A percentile compares a stretch with the other conserved stretches of the same genome.
These are phyloP conservation scores for Limnephilus auricula DNA, from an alignment of 2,888 invertebrate species.

Conservation along the genomic window DNA sequence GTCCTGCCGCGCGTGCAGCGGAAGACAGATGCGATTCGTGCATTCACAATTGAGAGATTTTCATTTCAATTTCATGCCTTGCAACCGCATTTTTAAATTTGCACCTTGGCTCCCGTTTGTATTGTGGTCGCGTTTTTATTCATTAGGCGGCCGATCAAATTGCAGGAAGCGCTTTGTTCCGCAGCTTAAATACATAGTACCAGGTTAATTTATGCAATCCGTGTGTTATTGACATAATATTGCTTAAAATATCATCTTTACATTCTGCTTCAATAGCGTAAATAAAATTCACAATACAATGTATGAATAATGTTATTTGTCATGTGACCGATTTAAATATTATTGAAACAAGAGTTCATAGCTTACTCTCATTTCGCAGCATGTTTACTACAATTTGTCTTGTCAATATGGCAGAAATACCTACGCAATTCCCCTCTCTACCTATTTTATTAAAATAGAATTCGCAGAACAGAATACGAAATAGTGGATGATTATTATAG, in stretches of 20 bases:
- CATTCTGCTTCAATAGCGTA: background rate
- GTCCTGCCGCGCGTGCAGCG: constrained; percentile 26
- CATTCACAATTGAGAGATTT: constrained; percentile 29
- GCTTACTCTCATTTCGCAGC: background rate
- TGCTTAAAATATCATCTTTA: background rate
- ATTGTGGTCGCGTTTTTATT: constrained; percentile 25
- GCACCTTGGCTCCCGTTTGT: constrained; percentile 19
- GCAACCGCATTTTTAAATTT: constrained; percentile 37
- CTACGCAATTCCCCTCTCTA: background rate
- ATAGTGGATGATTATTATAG: background rate
- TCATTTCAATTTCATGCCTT: constrained; percentile 7
- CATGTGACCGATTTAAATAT: background rate
- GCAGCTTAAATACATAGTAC: background rate
- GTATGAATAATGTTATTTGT: background rate
- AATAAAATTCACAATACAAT: background rate
- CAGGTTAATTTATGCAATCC: constrained; percentile 9
- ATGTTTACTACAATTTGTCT: background rate
- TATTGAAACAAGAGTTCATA: background rate
- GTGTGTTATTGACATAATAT: background rate
- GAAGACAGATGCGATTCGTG: constrained; percentile 36
- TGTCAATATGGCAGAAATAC: background rate
- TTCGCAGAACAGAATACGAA: background rate
- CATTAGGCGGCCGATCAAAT: constrained; percentile 14
- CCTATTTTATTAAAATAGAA: background rate
- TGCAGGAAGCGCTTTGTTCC: constrained; percentile 17